A percentile compares a stretch with the other conserved stretches of the same genome.
These are phyloP conservation scores for Montipora sp. DNA, from an alignment of 64 coral and sea anemone species.

Conservation along the genomic window DNA sequence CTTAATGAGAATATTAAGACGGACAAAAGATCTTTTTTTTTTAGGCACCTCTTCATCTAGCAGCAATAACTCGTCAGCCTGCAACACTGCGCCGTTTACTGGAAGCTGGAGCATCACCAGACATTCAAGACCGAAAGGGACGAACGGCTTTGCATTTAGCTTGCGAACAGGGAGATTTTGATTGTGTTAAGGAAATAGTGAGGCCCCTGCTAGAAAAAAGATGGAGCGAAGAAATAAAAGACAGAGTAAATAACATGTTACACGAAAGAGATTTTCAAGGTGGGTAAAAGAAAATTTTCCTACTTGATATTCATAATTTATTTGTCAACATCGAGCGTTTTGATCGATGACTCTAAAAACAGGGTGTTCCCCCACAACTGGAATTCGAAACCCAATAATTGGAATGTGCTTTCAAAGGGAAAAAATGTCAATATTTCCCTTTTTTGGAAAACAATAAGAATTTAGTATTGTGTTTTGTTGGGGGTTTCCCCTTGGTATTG, in stretches of 20 bases:
- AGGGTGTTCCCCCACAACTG: constrained; percentile 3
- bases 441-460: background rate
- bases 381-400: background rate
- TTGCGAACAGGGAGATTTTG: constrained; percentile 68
- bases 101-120: constrained; percentile 9
- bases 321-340: background rate
- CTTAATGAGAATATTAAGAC: too few relatives aligned
- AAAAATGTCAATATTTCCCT: background rate
- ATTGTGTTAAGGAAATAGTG: constrained; percentile 64
- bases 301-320: background rate
- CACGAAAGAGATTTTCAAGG: constrained; percentile 59
- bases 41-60: constrained; percentile 70
- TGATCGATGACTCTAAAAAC: constrained; percentile 15
- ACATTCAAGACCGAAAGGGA: constrained; percentile 57
- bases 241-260: constrained; percentile 56
- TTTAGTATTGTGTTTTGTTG: background rate
- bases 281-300: background rate
- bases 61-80: constrained; percentile 58
- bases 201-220: constrained; percentile 63
- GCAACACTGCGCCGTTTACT: constrained; percentile 18
- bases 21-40: background rate
- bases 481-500: background rate
- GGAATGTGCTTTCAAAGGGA: constrained; percentile 11
- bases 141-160: constrained; percentile 88
- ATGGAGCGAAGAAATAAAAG: constrained; percentile 66